These are phyloP conservation scores for Lepilemur septentrionalis DNA, from an alignment of 2,797 vertebrate species.

Conservation along the genomic window DNA sequence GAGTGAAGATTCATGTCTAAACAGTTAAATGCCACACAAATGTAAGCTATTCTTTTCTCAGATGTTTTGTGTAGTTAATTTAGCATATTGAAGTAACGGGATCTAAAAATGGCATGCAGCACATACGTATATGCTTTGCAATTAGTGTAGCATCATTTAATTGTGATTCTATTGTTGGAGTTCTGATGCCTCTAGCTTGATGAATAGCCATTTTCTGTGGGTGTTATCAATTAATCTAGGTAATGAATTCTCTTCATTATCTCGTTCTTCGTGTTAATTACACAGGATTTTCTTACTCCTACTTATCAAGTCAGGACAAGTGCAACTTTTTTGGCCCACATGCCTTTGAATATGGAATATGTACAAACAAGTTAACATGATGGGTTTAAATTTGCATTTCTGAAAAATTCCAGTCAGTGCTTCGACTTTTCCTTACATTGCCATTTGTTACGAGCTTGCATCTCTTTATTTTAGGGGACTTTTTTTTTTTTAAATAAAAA, in stretches of 20 bases:
- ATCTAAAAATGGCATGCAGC: background rate
- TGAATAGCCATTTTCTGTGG: constrained; percentile 74
- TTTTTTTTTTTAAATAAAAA: background rate
- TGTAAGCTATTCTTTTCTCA: background rate
- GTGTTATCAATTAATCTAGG: constrained; percentile 81
- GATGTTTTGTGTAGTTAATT: constrained; percentile 29
- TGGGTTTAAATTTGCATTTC: constrained; percentile 55
- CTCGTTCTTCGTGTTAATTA: constrained; percentile 81
- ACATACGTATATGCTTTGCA: background rate
- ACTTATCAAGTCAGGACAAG: constrained; percentile 80
- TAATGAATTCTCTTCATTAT: constrained; percentile 84
- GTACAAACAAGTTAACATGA: constrained; percentile 52
- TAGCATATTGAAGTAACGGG: background rate
- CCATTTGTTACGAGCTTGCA: background rate
- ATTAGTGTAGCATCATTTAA: constrained; percentile 65
- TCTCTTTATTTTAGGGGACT: background rate
- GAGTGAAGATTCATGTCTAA: background rate
- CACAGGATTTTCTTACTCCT: constrained; percentile 79
- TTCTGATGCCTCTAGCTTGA: constrained; percentile 71
- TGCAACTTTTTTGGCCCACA: constrained; percentile 45
- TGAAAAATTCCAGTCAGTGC: constrained; percentile 33
- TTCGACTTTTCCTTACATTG: background rate
- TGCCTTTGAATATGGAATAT: constrained; percentile 62
- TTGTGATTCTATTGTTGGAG: constrained; percentile 60
- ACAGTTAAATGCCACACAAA: background rate